A percentile compares a stretch with the other conserved stretches of the same genome.
Conservation (phyloP, 2,797 vertebrate genomes). For the Gambelia wislizenii region DNA sequence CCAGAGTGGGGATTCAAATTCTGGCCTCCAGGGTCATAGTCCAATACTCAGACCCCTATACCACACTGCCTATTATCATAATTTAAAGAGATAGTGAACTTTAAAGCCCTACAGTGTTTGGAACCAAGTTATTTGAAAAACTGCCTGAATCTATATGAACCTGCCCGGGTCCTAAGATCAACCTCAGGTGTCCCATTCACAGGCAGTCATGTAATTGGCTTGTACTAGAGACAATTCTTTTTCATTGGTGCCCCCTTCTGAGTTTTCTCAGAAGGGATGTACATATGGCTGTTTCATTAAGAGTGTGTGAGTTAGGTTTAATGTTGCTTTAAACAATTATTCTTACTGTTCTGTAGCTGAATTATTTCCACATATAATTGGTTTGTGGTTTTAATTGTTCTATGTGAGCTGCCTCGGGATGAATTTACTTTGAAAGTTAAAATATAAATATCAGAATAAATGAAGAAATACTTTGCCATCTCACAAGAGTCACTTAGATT, state of each 20-base stretch:
- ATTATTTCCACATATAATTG: neutral
- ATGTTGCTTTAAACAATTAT: neutral
- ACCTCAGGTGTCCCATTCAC: neutral
- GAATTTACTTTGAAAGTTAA: neutral
- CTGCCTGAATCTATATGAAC: neutral
- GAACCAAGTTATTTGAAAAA: neutral
- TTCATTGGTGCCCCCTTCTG: neutral
- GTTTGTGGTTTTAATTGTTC: neutral
- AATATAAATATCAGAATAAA: neutral
- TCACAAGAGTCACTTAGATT: neutral
- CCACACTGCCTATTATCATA: neutral
- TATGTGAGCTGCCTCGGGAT: neutral
- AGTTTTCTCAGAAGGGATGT: neutral
- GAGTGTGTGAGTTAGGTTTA: neutral
- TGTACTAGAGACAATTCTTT: neutral
- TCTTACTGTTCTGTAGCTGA: neutral
- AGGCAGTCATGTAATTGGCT: neutral
- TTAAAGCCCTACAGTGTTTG: no score
- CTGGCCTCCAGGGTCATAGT: no score
- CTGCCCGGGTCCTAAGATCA: neutral
- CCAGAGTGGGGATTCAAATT: no score
- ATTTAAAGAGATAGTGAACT: neutral
- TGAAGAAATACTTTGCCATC: neutral
- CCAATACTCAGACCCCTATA: no score
- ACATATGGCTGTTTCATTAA: neutral